A percentile compares a stretch with the other conserved stretches of the same genome.
phyloP scores from a whole-genome alignment of 2,888 invertebrate species.

The Platerodrilus igneus region DNA sequence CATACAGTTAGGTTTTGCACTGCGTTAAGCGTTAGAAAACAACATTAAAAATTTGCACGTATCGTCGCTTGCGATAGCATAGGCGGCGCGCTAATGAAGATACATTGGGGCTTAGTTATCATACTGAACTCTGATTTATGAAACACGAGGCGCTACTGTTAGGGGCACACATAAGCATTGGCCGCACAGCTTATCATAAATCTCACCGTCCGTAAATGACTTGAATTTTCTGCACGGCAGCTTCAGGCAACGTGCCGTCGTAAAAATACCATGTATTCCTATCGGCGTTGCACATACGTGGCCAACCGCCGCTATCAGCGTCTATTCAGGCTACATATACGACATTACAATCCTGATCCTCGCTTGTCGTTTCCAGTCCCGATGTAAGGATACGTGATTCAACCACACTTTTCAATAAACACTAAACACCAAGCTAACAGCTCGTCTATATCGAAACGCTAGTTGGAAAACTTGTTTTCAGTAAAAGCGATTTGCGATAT shows the following conservation, averaged over 20 bases:
- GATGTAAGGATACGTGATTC: constrained; percentile 14
- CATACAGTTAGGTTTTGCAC: constrained; percentile 21
- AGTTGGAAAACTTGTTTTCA: no score
- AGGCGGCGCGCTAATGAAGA: constrained; percentile 24
- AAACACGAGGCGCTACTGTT: constrained; percentile 9
- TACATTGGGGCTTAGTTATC: constrained; percentile 25
- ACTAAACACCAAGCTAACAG: constrained; percentile 14
- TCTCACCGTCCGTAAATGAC: constrained; percentile 31
- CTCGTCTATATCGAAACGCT: no score
- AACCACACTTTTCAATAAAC: constrained; percentile 14
- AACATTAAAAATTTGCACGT: constrained; percentile 18
- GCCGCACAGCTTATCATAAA: constrained; percentile 33
- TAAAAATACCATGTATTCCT: constrained; percentile 24
- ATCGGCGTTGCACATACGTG: constrained; percentile 23
- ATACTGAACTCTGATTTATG: constrained; percentile 21
- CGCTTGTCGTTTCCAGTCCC: no score
- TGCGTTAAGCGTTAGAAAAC: constrained; percentile 16
- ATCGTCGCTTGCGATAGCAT: constrained; percentile 13
- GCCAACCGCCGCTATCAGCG: constrained; percentile 21
- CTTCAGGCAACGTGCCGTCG: constrained; percentile 15
- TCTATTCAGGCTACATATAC: constrained; percentile 20
- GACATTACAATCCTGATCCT: constrained; percentile 17
- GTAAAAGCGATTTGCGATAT: no score
- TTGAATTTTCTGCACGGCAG: constrained; percentile 32
- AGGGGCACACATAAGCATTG: constrained; percentile 23